Percentiles rank a stretch among this genome's conserved stretches.
These are phyloP conservation scores for Stictonetta naevosa DNA, from an alignment of 2,113 vertebrate genomes.

Conservation along the genomic window DNA sequence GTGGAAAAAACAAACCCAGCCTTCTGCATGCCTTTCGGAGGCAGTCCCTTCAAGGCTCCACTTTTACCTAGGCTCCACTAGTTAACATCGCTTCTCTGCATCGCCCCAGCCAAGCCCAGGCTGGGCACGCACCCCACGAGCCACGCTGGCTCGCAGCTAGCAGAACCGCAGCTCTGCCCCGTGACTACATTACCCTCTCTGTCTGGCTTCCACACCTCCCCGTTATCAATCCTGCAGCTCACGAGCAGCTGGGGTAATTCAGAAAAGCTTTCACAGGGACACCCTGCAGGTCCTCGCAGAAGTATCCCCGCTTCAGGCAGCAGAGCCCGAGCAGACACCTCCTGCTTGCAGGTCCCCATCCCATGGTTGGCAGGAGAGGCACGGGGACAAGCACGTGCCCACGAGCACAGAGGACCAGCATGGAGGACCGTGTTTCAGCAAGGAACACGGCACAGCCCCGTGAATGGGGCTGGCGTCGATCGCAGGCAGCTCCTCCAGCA, in stretches of 20 bases:
- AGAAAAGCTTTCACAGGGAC: neutral
- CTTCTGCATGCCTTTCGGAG: neutral
- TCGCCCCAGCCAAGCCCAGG: too few relatives aligned
- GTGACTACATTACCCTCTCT: neutral
- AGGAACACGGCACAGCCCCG: neutral
- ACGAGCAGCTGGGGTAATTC: neutral
- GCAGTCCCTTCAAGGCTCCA: neutral
- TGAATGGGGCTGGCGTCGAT: neutral
- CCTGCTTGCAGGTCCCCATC: neutral
- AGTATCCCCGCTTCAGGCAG: neutral
- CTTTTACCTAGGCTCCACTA: neutral
- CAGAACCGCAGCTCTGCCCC: neutral
- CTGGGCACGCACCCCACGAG: neutral
- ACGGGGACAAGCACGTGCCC: neutral
- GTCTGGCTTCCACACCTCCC: neutral
- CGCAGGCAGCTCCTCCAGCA: neutral
- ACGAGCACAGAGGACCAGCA: neutral
- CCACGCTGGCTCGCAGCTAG: accelerated
- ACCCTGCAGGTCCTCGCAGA: neutral
- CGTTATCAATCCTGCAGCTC: neutral
- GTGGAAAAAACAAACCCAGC: neutral
- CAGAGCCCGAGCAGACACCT: neutral
- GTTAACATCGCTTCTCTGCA: neutral
- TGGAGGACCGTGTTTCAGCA: neutral
- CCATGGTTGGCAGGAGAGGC: neutral